These are phyloP conservation scores for Oligia fasciuncula DNA, from an alignment of 2,888 invertebrate species.

Conservation along the genomic window DNA sequence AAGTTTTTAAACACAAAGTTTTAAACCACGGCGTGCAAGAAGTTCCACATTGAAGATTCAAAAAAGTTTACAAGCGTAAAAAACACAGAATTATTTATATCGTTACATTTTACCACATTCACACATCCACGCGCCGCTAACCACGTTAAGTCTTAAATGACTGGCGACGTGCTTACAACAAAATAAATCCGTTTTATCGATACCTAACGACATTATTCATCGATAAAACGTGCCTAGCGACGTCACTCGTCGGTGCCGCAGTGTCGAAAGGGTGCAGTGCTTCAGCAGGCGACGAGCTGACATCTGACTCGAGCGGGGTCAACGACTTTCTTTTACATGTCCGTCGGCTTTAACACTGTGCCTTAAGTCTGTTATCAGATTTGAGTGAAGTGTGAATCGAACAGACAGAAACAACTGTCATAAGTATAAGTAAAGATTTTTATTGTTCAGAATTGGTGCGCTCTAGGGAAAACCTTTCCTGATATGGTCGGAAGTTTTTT, in stretches of 20 bases:
- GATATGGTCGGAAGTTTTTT: no score
- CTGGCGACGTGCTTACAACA: conserved; percentile 28
- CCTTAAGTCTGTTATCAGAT: conserved; percentile 68
- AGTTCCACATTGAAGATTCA: conserved; percentile 10
- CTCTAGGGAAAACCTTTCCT: conserved; percentile 27
- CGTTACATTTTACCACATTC: conserved; percentile 23
- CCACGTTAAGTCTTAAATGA: conserved; percentile 40
- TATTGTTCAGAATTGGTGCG: conserved; percentile 17
- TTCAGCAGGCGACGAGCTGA: conserved; percentile 82
- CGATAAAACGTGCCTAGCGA: conserved; percentile 59
- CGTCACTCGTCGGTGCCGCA: conserved; percentile 83
- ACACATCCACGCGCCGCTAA: conserved; percentile 29
- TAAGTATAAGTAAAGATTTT: conserved; percentile 41
- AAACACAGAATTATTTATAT: conserved; percentile 27
- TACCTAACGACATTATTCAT: conserved; percentile 54
- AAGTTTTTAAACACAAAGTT: neutral
- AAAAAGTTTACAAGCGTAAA: conserved; percentile 5
- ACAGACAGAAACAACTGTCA: conserved; percentile 46
- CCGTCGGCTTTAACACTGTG: conserved; percentile 67
- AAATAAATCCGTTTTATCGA: conserved; percentile 57
- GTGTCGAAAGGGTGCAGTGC: conserved; percentile 88
- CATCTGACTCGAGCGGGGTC: conserved; percentile 85
- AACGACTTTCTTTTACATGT: conserved; percentile 76
- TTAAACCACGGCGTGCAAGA: neutral
- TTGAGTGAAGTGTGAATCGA: conserved; percentile 61